phyloP scores from a whole-genome alignment of 2,113 vertebrate species.

The Osmerus mordax region DNA sequence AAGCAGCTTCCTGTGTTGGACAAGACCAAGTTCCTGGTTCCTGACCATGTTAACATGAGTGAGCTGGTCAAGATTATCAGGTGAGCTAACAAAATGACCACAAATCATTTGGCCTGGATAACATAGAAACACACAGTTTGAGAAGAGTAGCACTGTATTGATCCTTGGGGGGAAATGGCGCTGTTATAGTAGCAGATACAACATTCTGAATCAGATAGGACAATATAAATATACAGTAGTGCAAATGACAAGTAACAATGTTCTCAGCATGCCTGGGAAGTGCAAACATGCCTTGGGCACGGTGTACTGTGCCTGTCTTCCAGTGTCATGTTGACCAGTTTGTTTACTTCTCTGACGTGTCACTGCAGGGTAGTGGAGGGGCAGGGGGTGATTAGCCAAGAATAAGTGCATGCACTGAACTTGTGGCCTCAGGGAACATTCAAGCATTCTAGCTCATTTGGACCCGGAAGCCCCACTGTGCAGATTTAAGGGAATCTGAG shows the following conservation, averaged over 20 bases:
- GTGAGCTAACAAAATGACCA: slow-evolving; percentile 60
- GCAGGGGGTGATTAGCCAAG: background rate
- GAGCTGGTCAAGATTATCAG: slow-evolving; percentile 99
- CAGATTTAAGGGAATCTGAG: background rate
- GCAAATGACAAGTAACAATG: too few relatives aligned
- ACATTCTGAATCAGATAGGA: too few relatives aligned
- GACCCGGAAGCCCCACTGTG: background rate
- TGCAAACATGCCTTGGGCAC: too few relatives aligned
- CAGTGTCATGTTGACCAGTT: slow-evolving; percentile 3
- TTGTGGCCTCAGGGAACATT: background rate
- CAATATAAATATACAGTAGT: too few relatives aligned
- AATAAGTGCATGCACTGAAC: slow-evolving; percentile 5
- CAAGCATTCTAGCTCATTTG: background rate
- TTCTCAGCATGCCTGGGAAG: too few relatives aligned
- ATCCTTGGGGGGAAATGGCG: too few relatives aligned
- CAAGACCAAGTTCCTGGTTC: slow-evolving; percentile 98
- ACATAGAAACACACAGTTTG: background rate
- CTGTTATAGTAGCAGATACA: too few relatives aligned
- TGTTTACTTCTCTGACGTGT: slow-evolving; percentile 35
- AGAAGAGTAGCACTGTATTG: too few relatives aligned
- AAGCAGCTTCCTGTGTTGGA: slow-evolving; percentile 96
- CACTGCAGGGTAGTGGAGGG: background rate
- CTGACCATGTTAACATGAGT: slow-evolving; percentile 98
- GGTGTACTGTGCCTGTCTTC: background rate
- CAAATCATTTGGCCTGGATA: background rate